Percentiles rank a stretch among this genome's conserved stretches.
Conservation (phyloP, 2,797 vertebrate genomes). For the Tolypeutes matacus region DNA sequence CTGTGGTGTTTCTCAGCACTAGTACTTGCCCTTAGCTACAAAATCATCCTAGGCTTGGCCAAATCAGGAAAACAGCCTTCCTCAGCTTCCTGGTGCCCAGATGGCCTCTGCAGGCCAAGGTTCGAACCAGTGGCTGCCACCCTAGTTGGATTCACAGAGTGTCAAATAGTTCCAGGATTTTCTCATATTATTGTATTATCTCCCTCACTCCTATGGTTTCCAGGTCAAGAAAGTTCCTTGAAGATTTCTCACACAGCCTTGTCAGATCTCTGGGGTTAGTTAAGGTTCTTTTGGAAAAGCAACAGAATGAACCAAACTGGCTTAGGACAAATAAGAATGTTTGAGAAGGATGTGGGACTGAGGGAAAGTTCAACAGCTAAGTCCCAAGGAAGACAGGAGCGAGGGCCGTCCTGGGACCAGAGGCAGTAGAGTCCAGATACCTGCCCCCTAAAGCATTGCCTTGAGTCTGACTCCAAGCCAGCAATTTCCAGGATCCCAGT, state of each 20-base stretch:
- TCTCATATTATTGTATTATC: neutral
- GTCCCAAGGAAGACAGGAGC: neutral
- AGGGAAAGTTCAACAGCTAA: neutral
- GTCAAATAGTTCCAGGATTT: no score
- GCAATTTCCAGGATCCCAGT: neutral
- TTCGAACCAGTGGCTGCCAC: accelerated
- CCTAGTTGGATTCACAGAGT: neutral
- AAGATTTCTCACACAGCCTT: neutral
- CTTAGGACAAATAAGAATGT: neutral
- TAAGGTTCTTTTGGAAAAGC: neutral
- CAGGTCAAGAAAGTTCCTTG: neutral
- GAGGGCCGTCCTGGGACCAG: neutral
- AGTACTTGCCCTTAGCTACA: accelerated
- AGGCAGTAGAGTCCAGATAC: no score
- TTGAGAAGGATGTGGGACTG: neutral
- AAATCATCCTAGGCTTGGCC: neutral
- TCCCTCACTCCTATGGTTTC: neutral
- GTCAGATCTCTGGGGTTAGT: neutral
- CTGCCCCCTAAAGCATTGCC: no score
- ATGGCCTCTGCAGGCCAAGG: neutral
- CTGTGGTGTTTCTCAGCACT: neutral
- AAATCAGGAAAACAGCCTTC: neutral
- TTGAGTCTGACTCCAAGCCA: neutral
- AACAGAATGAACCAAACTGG: neutral
- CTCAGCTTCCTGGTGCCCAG: neutral